Percentiles rank a stretch among this genome's conserved stretches.
These are phyloP conservation scores for Apis cerana DNA, from an alignment of 1,140 invertebrate species.

Conservation along the genomic window DNA sequence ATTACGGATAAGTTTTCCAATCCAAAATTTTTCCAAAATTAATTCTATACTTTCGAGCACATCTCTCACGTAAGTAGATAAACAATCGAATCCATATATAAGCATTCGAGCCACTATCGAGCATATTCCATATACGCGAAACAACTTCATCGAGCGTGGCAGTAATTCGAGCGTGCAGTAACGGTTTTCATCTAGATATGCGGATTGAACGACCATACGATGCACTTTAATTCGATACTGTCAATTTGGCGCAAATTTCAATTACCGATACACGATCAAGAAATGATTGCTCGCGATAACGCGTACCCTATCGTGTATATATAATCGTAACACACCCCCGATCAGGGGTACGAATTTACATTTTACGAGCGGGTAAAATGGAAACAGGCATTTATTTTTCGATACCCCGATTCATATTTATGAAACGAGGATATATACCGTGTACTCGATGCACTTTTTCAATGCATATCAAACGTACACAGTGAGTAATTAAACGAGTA, in stretches of 20 bases:
- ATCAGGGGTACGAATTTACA: background rate
- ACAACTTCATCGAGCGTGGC: constrained; percentile 1
- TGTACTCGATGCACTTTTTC: background rate
- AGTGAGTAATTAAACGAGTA: background rate
- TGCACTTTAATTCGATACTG: constrained; percentile 5
- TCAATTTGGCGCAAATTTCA: constrained; percentile 24
- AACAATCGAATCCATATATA: too few species aligned
- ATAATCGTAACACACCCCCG: background rate
- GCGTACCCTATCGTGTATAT: background rate
- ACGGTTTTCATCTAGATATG: constrained; percentile 1
- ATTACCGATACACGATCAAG: constrained; percentile 18
- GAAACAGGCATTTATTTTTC: background rate
- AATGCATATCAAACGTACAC: background rate
- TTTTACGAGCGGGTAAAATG: constrained; percentile 3
- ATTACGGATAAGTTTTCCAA: too few species aligned
- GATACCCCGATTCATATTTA: background rate
- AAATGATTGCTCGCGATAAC: constrained; percentile 5
- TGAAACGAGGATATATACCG: background rate
- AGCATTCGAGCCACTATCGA: too few species aligned
- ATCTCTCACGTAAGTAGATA: too few species aligned
- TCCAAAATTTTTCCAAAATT: too few species aligned
- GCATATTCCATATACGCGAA: too few species aligned
- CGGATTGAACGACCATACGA: background rate
- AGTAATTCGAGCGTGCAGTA: constrained; percentile 1
- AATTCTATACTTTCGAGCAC: too few species aligned